Base-by-base conservation (phyloP, 2,797 vertebrate species). In the Poecile montanus region DNA sequence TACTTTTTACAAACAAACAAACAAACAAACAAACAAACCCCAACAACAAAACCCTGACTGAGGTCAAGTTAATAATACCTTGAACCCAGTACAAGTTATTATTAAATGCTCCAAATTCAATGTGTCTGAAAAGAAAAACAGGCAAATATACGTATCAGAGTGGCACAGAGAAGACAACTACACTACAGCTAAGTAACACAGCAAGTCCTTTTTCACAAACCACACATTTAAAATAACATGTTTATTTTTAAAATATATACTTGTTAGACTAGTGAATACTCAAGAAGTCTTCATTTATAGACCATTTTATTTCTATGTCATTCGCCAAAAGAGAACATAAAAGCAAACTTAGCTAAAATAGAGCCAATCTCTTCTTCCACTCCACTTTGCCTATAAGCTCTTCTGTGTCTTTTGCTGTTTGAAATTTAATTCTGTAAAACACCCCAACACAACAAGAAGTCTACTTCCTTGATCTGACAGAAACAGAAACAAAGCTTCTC, bases 401-500 rank as follows among this genome's bases (percentile, higher is more conserved):
- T 40, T 77, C 40, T n/a, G 17, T 22, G 40, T n/a, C 13, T 51
- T 87, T 38, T 91, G 78, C 48, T 57, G 27, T 27, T 92, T 71
- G 54, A 81, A 89, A 78, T 78, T 77, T 50, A 80, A 29, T 82
- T 73, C 71, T 67, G 36, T n/a, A 73, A 61, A 85, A 78, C 0
- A 0, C 23, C 45, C 25, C 65, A 85, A 50, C 34, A 80, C 74
- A 93, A 54, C 40, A 65, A 38, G 20, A 71, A 78, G n/a, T 76
- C 57, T 88, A 48, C 14, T 17, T 93, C 63, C 71, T 36, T 54
- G 50, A 73, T 53, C 38, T 68, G 67, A 82, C 50, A 82, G 60
- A 94, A 88, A 91, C 45, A 80, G 85, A 94, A 95, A 91, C 34
- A 63, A 84, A 93, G 13, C 25, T 61, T 82, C 90, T 94, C 77